phyloP scores from a whole-genome alignment of 2,888 invertebrate species.

The Aspidapion aeneum region DNA sequence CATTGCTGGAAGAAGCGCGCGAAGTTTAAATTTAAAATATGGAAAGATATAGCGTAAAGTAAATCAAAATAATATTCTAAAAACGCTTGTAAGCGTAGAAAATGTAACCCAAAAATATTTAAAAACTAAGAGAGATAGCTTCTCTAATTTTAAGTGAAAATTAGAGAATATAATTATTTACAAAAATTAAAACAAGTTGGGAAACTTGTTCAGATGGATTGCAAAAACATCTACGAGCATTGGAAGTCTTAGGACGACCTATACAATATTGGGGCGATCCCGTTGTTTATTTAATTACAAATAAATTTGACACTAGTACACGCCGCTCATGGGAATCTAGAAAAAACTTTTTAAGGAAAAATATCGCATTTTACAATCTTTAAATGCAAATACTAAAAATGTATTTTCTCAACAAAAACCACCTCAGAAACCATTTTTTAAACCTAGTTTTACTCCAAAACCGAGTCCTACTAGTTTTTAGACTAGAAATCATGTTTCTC shows the following conservation, averaged over 20 bases:
- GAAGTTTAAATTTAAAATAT: too few relatives aligned
- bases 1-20: too few relatives aligned
- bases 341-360: neutral
- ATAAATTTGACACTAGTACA: neutral
- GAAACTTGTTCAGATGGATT: too few relatives aligned
- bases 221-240: constrained; percentile 13
- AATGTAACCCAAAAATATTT: too few relatives aligned
- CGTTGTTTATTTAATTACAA: constrained; percentile 14
- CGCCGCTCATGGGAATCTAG: neutral
- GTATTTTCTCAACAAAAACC: neutral
- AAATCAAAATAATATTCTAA: too few relatives aligned
- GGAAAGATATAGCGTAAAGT: too few relatives aligned
- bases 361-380: neutral
- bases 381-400: neutral
- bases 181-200: too few relatives aligned
- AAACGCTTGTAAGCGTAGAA: too few relatives aligned
- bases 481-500: neutral
- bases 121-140: too few relatives aligned
- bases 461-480: neutral
- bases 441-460: neutral
- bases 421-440: constrained; percentile 3
- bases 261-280: constrained; percentile 21
- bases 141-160: too few relatives aligned
- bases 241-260: constrained; percentile 12
- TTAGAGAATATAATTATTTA: too few relatives aligned